These are phyloP conservation scores for Rhizomys pruinosus DNA, from an alignment of 2,113 vertebrate genomes.

Conservation along the genomic window DNA sequence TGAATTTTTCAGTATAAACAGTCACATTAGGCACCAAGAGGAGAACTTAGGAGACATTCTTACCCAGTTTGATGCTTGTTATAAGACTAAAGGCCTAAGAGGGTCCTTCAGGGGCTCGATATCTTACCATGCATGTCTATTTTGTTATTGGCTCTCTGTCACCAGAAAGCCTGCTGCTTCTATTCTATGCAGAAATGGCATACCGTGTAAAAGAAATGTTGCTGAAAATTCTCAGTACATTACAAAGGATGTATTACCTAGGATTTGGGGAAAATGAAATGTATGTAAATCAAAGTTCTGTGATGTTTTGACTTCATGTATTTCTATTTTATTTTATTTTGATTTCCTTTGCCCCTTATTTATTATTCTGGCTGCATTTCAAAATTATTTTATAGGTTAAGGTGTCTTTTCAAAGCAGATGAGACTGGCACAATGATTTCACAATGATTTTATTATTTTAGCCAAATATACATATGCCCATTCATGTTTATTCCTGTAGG, in stretches of 20 bases:
- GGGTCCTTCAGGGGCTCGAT: conserved; percentile 45
- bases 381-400: neutral
- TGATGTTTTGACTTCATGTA: neutral
- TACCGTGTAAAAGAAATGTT: conserved; percentile 23
- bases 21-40: conserved; percentile 61
- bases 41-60: conserved; percentile 24
- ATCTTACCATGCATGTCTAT: neutral
- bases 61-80: conserved; percentile 17
- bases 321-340: neutral
- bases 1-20: conserved; percentile 70
- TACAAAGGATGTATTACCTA: neutral
- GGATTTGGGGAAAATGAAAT: neutral
- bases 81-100: conserved; percentile 22
- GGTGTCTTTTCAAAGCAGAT: neutral
- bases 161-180: neutral
- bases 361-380: neutral
- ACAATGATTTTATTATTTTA: neutral
- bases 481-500: neutral
- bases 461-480: neutral
- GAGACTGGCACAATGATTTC: neutral
- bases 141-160: conserved; percentile 8
- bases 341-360: neutral
- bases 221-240: neutral
- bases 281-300: neutral
- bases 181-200: neutral